Evolutionary conservation across 2,888 invertebrate genomes (phyloP).

Genomic region (Cacoxenus indagator): DNA sequence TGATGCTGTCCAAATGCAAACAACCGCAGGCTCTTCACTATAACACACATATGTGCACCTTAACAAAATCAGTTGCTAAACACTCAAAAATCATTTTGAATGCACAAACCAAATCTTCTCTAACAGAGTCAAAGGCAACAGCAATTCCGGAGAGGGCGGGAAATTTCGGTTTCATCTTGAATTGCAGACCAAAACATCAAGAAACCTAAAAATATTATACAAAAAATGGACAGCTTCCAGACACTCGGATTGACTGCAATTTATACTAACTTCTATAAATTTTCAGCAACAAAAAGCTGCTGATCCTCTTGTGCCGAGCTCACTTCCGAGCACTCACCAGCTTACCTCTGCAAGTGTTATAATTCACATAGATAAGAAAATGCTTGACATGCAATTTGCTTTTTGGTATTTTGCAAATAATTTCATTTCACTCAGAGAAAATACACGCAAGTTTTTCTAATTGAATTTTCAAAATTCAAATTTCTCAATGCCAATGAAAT

Average conservation of each 20-base stretch:
- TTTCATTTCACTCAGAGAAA: neutral
- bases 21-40: slow-evolving; percentile 35
- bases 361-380: slow-evolving; percentile 13
- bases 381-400: slow-evolving; percentile 40
- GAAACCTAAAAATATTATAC: no score
- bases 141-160: no score
- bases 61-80: no score
- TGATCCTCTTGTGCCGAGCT: neutral
- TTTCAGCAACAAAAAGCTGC: no score
- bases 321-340: neutral
- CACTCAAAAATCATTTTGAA: no score
- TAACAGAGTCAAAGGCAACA: no score
- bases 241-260: no score
- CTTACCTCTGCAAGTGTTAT: neutral
- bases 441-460: neutral
- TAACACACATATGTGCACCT: slow-evolving; percentile 9
- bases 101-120: no score
- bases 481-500: neutral
- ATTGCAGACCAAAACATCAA: no score
- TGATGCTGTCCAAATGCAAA: slow-evolving; percentile 1
- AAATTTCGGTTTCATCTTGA: no score
- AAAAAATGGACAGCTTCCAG: no score
- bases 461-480: neutral
- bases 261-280: no score
- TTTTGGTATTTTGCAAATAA: slow-evolving; percentile 30